A percentile compares a stretch with the other conserved stretches of the same genome.
phyloP scores from a whole-genome alignment of 1,140 invertebrate species.

The Dolichoris vasculosae region DNA sequence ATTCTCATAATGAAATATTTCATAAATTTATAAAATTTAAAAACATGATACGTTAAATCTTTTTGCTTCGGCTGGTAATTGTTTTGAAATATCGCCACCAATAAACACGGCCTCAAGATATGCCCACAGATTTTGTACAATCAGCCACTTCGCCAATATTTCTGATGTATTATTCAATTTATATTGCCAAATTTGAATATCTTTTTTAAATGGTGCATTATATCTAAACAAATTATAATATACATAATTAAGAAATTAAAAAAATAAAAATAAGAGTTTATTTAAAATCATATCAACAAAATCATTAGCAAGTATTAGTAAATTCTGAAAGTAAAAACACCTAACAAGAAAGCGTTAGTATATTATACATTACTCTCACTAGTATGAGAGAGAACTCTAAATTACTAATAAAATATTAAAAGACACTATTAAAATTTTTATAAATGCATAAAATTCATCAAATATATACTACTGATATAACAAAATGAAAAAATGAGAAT shows the following conservation, averaged over 20 bases:
- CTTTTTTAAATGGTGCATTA: conserved; percentile 88
- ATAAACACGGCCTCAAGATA: conserved; percentile 94
- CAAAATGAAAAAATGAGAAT: too few species aligned
- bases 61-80: conserved; percentile 88
- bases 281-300: too few species aligned
- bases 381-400: too few species aligned
- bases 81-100: conserved; percentile 92
- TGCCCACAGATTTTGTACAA: conserved; percentile 92
- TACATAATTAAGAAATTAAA: not conserved
- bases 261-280: not conserved
- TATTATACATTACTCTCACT: too few species aligned
- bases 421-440: too few species aligned
- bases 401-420: too few species aligned
- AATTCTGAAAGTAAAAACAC: too few species aligned
- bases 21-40: not conserved
- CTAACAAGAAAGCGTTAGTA: too few species aligned
- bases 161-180: conserved; percentile 89
- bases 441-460: too few species aligned
- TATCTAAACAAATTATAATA: conserved; percentile 76
- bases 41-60: conserved; percentile 77
- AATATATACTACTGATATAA: too few species aligned
- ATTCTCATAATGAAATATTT: not conserved
- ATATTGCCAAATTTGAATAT: conserved; percentile 88
- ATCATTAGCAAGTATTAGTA: too few species aligned
- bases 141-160: conserved; percentile 90